Percentiles rank a stretch among this genome's conserved stretches.
Evolutionary conservation across 2,113 vertebrate genomes (phyloP).

Genomic region (Ceyx cyanopectus): DNA sequence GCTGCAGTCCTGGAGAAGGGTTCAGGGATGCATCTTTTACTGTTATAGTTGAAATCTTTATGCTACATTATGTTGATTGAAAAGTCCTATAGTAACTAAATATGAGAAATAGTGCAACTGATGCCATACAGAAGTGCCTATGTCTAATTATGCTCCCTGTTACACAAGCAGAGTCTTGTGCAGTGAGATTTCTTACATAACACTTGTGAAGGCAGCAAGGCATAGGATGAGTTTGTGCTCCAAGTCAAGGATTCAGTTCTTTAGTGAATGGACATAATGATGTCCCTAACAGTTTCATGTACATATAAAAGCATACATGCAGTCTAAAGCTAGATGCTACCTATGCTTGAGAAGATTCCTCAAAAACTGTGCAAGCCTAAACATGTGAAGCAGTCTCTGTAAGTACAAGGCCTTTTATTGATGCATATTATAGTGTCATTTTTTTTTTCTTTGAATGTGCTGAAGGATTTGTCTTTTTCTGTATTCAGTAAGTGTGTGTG

Average conservation of each 20-base stretch:
- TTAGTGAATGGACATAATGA: conserved; percentile 4
- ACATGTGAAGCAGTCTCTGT: conserved; percentile 34
- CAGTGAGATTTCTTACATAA: neutral
- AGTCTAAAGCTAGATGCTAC: conserved; percentile 16
- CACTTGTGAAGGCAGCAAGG: neutral
- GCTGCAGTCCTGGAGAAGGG: neutral
- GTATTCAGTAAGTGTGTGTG: neutral
- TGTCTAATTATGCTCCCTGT: neutral
- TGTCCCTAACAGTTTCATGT: conserved; percentile 22
- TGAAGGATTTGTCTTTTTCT: conserved; percentile 43
- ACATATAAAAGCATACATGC: neutral
- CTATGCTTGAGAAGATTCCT: neutral
- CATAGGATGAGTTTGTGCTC: neutral
- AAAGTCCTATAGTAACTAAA: neutral
- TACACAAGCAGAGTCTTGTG: neutral
- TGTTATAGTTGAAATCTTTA: neutral
- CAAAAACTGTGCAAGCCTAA: neutral
- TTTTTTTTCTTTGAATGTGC: conserved; percentile 5
- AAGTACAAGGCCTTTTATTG: conserved; percentile 28
- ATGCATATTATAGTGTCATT: neutral
- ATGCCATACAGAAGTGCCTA: neutral
- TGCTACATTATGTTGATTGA: neutral
- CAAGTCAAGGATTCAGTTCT: neutral
- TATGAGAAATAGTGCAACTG: conserved; percentile 1
- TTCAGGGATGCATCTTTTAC: conserved; percentile 12